Conservation (phyloP, 2,888 invertebrate species). For the Serripes groenlandicus region DNA sequence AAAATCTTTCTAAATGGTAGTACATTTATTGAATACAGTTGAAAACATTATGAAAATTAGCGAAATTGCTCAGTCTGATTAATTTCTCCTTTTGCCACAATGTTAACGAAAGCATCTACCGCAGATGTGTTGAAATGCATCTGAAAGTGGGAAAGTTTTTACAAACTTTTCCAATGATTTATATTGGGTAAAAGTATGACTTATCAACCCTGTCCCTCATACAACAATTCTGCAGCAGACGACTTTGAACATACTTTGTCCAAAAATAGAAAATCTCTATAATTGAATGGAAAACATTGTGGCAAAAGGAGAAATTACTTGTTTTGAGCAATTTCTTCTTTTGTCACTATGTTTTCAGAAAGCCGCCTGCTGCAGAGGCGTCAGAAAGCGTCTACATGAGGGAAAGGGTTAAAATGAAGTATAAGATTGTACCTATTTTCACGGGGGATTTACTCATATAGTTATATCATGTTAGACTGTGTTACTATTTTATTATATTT, state of each 20-base stretch:
- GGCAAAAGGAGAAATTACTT: too few species aligned
- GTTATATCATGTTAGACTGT: constrained; percentile 7
- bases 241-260: too few species aligned
- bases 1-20: neutral
- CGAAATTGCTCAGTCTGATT: neutral
- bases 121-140: neutral
- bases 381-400: neutral
- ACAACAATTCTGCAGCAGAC: too few species aligned
- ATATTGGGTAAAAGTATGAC: neutral
- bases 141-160: neutral
- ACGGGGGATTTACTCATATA: neutral
- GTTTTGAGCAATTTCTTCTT: neutral
- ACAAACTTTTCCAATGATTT: too few species aligned
- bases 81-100: neutral
- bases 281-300: too few species aligned
- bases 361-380: neutral
- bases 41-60: neutral
- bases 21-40: neutral
- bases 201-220: too few species aligned
- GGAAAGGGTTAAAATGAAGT: neutral
- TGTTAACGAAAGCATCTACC: neutral
- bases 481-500: constrained; percentile 22
- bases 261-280: too few species aligned
- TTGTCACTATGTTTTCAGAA: neutral
- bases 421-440: neutral